Evolutionary conservation across 2,797 vertebrate genomes (phyloP).

Genomic region (Acipenser oxyrinchus): DNA sequence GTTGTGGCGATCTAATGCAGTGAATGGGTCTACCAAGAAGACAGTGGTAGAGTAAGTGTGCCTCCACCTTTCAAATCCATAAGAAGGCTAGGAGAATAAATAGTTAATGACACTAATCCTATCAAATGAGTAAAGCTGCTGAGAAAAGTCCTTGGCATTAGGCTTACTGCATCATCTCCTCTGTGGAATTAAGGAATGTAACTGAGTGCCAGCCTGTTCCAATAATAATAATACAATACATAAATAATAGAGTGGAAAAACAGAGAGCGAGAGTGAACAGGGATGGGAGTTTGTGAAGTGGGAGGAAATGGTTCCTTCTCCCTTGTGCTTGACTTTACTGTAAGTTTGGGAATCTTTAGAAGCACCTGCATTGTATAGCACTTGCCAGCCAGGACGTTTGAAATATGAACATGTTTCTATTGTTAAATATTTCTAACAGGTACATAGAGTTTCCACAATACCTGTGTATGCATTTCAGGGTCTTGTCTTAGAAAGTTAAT

Average conservation of each 20-base stretch:
- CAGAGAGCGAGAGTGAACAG: not conserved
- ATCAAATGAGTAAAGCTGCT: not conserved
- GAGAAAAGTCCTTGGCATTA: not conserved
- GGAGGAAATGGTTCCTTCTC: not conserved
- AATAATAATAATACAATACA: conserved; percentile 1
- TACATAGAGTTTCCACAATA: not conserved
- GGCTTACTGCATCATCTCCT: not conserved
- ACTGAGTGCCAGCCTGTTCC: conserved; percentile 1
- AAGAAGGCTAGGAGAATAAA: conserved; percentile 1
- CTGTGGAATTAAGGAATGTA: conserved; percentile 8
- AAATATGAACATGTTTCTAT: not conserved
- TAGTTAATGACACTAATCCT: conserved; percentile 2
- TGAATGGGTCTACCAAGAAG: not conserved
- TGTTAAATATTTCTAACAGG: not conserved
- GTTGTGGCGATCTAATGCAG: no score
- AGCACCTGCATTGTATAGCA: not conserved
- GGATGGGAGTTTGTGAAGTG: no score
- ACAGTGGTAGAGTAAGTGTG: not conserved
- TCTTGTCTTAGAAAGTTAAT: no score
- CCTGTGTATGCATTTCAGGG: no score
- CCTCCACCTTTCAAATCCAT: not conserved
- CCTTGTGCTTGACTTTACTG: not conserved
- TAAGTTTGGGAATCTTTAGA: not conserved
- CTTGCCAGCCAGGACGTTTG: not conserved
- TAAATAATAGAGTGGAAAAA: conserved; percentile 4